phyloP scores from a whole-genome alignment of 2,888 invertebrate genomes.

The Caenorhabditis angaria region DNA sequence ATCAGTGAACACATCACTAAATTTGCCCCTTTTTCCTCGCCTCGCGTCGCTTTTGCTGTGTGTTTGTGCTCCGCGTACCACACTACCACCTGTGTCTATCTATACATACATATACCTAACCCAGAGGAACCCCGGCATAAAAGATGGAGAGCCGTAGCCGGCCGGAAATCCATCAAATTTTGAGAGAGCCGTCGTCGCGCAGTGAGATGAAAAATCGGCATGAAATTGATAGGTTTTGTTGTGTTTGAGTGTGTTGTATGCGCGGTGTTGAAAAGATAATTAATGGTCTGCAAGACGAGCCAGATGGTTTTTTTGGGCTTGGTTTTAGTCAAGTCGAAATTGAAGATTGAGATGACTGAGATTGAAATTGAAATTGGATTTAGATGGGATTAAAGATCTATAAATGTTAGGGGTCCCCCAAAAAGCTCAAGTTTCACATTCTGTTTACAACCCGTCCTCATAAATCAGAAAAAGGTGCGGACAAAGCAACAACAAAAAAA shows the following conservation, averaged over 20 bases:
- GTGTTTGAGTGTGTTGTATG: too few relatives aligned
- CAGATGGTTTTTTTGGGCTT: background rate
- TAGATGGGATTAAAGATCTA: background rate
- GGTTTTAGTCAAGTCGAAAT: too few relatives aligned
- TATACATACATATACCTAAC: background rate
- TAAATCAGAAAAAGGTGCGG: too few relatives aligned
- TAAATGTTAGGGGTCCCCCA: too few relatives aligned
- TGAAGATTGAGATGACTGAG: too few relatives aligned
- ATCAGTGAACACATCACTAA: constrained; percentile 4
- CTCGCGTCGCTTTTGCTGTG: background rate
- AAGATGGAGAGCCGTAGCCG: background rate
- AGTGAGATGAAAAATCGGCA: constrained; percentile 1
- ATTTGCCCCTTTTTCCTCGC: background rate
- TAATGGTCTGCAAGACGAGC: background rate
- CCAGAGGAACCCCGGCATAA: background rate
- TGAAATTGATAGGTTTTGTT: constrained; percentile 2
- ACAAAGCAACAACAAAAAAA: too few relatives aligned
- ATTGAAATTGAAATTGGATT: background rate
- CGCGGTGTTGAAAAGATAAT: constrained; percentile 1
- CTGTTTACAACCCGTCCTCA: too few relatives aligned
- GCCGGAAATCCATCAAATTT: constrained; percentile 4
- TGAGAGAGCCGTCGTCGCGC: background rate
- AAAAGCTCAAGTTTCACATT: too few relatives aligned
- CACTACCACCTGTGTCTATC: constrained; percentile 1
- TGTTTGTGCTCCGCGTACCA: background rate